Base-by-base conservation (phyloP, 2,888 invertebrate genomes). In the Callinectes sapidus region DNA sequence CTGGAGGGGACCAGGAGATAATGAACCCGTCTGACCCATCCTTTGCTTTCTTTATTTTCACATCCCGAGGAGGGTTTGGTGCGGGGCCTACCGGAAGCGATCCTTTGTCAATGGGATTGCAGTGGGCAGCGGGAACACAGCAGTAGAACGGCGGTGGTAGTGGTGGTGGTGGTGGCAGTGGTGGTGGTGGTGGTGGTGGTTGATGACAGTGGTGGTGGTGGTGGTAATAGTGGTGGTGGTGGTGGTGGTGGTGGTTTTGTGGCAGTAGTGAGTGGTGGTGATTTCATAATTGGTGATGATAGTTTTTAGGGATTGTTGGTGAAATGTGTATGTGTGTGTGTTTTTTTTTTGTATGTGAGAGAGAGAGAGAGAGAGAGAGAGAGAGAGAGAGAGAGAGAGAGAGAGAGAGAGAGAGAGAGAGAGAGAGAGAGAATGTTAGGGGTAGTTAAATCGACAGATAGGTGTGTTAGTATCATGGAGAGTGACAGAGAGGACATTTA, bases 31-130 rank as follows among this genome's bases (percentile, higher is more conserved):
- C 98, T 96, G 97, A 92, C 48, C 93, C 92, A 96, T 98, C 98
- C 96, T 97, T 97, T 95, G 98, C 97, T 96, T 98, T 98, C 90
- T 97, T 97, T 94, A 98, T 98, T 91, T 98, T 98, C 95, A 99
- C 96, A 96, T 99, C 99, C 95, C 98, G 97, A 55, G 99, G 99
- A 89, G 98, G 97, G 95, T 98, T 98, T 90, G 99, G 98, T 96
- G 98, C 98, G 93, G 98, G 98, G 96, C 98, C 99, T 98, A 95
- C 61, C 95, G 94, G 94, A 93, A 94, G 93, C 90, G 92, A 93
- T 93, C 92, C 93, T 93, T 93, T 93, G 93, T 91, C 93, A 93
- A 91, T 93, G 93, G 93, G 89, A 91, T 93, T 55, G 90, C 92
- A 92, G 92, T 89, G 89, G 92, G 92, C 93, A 91, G 93, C 93